Percentiles rank a stretch among this genome's conserved stretches.
Evolutionary conservation across 2,888 invertebrate species (phyloP).

Genomic region (Ophion obscuratus): DNA sequence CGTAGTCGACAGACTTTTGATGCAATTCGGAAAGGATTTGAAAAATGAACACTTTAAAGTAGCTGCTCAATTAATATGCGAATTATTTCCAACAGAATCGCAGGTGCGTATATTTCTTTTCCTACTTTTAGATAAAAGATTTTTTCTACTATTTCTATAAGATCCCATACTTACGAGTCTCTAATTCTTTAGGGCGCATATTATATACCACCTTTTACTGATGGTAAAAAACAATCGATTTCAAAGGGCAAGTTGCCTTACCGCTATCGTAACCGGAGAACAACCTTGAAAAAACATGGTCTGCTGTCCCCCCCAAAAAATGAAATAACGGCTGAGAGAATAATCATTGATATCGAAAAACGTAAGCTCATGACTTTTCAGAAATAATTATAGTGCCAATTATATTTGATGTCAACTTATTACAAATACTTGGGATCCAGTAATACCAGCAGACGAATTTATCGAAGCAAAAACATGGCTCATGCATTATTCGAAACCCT

Average conservation of each 20-base stretch:
- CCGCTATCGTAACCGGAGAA: slow-evolving; percentile 24
- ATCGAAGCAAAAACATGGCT: slow-evolving; percentile 36
- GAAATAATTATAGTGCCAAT: too few species aligned
- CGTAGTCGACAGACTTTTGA: too few species aligned
- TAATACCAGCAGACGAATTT: slow-evolving; percentile 32
- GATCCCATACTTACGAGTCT: neutral
- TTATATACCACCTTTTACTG: neutral
- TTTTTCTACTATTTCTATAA: neutral
- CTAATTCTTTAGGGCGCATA: neutral
- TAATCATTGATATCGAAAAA: neutral
- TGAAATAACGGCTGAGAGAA: neutral
- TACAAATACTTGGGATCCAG: slow-evolving; percentile 5
- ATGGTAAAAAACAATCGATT: slow-evolving; percentile 3
- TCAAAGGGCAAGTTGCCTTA: slow-evolving; percentile 46
- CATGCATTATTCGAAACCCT: slow-evolving; percentile 30
- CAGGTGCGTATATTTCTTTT: neutral
- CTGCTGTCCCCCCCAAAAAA: neutral
- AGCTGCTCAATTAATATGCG: too few species aligned
- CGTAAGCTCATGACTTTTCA: neutral
- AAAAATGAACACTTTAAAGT: too few species aligned
- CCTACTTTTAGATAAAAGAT: neutral
- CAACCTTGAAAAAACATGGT: neutral
- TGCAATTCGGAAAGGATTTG: too few species aligned
- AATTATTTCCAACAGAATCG: too few species aligned
- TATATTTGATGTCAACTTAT: neutral